Conservation (phyloP, 2,888 invertebrate species). For the Gymnoscelis rufifasciata region DNA sequence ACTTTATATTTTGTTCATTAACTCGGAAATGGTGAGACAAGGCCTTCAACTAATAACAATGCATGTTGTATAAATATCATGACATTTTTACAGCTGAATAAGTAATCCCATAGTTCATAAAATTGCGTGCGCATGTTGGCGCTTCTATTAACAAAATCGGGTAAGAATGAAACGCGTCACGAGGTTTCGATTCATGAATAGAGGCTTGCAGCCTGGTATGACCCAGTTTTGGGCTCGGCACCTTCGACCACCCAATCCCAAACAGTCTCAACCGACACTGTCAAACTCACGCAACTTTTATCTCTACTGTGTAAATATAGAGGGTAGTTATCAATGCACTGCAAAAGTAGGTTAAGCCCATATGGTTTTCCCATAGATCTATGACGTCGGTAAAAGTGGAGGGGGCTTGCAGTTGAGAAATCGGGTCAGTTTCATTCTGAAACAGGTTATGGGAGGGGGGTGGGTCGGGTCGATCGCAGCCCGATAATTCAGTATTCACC, state of each 20-base stretch:
- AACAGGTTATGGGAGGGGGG: conserved; percentile 64
- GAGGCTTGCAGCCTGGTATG: conserved; percentile 82
- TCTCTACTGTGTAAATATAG: conserved; percentile 22
- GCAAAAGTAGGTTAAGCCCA: conserved; percentile 46
- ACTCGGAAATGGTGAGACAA: no score
- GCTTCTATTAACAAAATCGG: conserved; percentile 54
- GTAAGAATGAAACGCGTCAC: conserved; percentile 70
- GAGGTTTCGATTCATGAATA: conserved; percentile 78
- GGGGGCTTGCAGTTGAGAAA: conserved; percentile 71
- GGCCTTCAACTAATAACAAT: no score
- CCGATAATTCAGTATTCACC: conserved; percentile 30
- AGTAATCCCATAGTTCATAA: conserved; percentile 34
- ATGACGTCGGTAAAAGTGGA: conserved; percentile 79
- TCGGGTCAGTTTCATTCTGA: conserved; percentile 84
- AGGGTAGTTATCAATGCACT: conserved; percentile 29
- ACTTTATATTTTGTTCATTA: no score
- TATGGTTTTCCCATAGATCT: conserved; percentile 43
- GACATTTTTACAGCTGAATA: no score
- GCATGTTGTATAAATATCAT: no score
- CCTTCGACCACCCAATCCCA: conserved; percentile 24
- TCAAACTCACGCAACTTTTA: conserved; percentile 24
- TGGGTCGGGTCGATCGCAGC: conserved; percentile 48
- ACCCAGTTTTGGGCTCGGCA: conserved; percentile 81
- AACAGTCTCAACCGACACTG: conserved; percentile 38
- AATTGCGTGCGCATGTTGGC: conserved; percentile 26